Conservation (phyloP, 1,140 invertebrate genomes). For the Proctacanthus coquilletti region DNA sequence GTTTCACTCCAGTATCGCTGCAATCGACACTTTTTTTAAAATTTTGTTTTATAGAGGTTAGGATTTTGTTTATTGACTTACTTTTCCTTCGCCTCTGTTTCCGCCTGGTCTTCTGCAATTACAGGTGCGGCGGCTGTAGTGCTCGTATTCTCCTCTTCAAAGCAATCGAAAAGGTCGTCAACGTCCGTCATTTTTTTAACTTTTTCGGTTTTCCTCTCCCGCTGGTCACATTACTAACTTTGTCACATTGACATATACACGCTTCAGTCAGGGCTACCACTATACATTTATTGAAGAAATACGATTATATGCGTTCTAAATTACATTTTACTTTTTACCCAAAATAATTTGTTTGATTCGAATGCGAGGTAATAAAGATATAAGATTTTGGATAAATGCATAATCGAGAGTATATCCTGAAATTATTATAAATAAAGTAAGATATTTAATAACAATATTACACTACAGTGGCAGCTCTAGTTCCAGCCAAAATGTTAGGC, state of each 20-base stretch:
- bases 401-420: too few species aligned
- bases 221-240: neutral
- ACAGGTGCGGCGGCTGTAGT: neutral
- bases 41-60: neutral
- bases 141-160: slow-evolving; percentile 9
- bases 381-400: too few species aligned
- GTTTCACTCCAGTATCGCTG: slow-evolving; percentile 1
- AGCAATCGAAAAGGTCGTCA: slow-evolving; percentile 25
- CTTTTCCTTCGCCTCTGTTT: neutral
- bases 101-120: neutral
- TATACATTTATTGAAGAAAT: neutral
- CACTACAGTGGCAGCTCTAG: too few species aligned
- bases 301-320: too few species aligned
- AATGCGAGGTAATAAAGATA: too few species aligned
- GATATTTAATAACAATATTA: too few species aligned
- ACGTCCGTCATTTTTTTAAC: slow-evolving; percentile 17
- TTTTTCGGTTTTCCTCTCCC: neutral
- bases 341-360: too few species aligned
- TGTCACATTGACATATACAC: neutral
- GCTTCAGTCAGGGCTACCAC: neutral
- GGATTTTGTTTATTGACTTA: slow-evolving; percentile 1
- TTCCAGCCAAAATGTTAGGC: too few species aligned
- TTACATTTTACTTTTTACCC: too few species aligned
- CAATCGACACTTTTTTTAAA: neutral
- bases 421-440: too few species aligned